Conservation (phyloP, 2,888 invertebrate species). For the Conistra vaccinii region DNA sequence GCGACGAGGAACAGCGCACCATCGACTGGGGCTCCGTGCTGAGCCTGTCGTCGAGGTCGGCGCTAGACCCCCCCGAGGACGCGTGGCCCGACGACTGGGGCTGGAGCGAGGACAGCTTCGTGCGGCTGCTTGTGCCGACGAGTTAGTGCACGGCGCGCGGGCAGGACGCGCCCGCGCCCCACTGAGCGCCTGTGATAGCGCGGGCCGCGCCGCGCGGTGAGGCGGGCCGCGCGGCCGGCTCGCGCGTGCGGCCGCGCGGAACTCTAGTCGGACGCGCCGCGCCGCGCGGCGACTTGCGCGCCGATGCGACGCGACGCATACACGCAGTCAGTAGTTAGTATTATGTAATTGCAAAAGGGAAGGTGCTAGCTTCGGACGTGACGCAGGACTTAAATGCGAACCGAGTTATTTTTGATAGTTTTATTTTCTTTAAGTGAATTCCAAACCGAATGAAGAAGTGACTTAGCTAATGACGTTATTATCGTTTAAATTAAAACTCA, state of each 20-base stretch:
- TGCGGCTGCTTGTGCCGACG: slow-evolving; percentile 93
- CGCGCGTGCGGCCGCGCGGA: slow-evolving; percentile 67
- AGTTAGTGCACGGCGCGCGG: slow-evolving; percentile 91
- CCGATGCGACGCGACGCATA: slow-evolving; percentile 76
- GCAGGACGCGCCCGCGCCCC: slow-evolving; percentile 87
- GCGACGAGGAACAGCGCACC: slow-evolving; percentile 94
- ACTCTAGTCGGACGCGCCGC: slow-evolving; percentile 69
- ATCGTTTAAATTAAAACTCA: slow-evolving; percentile 85
- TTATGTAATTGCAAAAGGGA: slow-evolving; percentile 90
- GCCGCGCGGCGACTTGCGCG: slow-evolving; percentile 76
- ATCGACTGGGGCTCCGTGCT: slow-evolving; percentile 98
- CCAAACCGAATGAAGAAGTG: slow-evolving; percentile 86
- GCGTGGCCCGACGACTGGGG: slow-evolving; percentile 92
- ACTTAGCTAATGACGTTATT: slow-evolving; percentile 88
- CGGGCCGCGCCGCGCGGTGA: slow-evolving; percentile 77
- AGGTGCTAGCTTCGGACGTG: slow-evolving; percentile 91
- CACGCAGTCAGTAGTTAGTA: slow-evolving; percentile 89
- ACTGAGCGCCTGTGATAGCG: slow-evolving; percentile 88
- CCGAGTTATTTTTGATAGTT: slow-evolving; percentile 91
- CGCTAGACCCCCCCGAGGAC: slow-evolving; percentile 96
- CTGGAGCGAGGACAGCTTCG: slow-evolving; percentile 93
- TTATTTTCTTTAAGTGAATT: slow-evolving; percentile 90
- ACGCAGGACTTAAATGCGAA: slow-evolving; percentile 89
- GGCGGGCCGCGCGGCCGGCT: slow-evolving; percentile 77
- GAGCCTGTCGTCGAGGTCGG: slow-evolving; percentile 96